A percentile compares a stretch with the other conserved stretches of the same genome.
Conservation (phyloP, 1,140 invertebrate species). For the Pogonus chalceus region DNA sequence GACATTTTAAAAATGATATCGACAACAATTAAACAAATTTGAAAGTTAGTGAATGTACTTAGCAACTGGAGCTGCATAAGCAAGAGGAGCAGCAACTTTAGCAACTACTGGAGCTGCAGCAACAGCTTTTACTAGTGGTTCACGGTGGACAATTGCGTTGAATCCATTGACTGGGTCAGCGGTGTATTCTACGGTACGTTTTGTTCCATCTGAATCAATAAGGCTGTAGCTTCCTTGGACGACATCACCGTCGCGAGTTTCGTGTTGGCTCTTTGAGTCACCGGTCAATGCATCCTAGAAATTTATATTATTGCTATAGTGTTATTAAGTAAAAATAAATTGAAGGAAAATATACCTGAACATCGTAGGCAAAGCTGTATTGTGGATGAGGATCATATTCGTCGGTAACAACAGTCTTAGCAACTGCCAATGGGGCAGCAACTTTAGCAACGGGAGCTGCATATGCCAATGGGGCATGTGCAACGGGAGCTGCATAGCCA, state of each 20-base stretch:
- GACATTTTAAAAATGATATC: background rate
- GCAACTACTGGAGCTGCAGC: constrained; percentile 24
- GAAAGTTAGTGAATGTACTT: background rate
- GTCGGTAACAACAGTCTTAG: constrained; percentile 20
- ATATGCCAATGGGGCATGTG: constrained; percentile 17
- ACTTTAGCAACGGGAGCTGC: constrained; percentile 5
- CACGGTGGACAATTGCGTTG: constrained; percentile 40
- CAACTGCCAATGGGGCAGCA: constrained; percentile 10
- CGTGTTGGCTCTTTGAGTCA: constrained; percentile 42
- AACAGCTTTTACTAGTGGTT: constrained; percentile 30
- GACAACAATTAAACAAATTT: background rate
- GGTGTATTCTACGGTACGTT: constrained; percentile 34
- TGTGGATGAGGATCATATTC: constrained; percentile 47
- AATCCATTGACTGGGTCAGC: constrained; percentile 30
- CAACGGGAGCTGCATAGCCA: constrained; percentile 13
- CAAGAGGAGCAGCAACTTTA: constrained; percentile 11
- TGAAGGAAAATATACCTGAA: too few relatives aligned
- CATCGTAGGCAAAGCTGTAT: constrained; percentile 48
- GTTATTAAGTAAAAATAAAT: too few relatives aligned
- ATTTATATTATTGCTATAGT: too few relatives aligned
- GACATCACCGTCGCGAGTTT: constrained; percentile 41
- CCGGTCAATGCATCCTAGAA: constrained; percentile 42
- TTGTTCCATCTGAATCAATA: constrained; percentile 29
- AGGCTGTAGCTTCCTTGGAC: constrained; percentile 36
- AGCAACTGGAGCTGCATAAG: background rate